A percentile compares a stretch with the other conserved stretches of the same genome.
Conservation (phyloP, 1,140 invertebrate species). For the Drosophila gunungcola region DNA sequence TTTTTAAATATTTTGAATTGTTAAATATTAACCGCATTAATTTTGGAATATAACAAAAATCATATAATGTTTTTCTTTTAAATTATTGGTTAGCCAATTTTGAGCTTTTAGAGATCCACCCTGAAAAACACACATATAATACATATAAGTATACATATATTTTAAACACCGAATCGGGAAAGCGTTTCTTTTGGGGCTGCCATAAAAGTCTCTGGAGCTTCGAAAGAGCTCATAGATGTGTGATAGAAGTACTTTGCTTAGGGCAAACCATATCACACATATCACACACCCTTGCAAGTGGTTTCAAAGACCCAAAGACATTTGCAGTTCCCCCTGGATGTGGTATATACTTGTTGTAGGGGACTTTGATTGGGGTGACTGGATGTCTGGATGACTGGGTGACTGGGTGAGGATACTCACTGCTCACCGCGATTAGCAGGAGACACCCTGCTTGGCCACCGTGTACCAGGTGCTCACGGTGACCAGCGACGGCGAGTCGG, state of each 20-base stretch:
- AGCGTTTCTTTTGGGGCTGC: no score
- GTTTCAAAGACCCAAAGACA: background rate
- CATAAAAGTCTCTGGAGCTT: background rate
- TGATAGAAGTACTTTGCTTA: no score
- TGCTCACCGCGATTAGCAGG: constrained; percentile 68
- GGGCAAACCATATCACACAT: no score
- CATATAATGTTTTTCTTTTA: no score
- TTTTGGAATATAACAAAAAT: no score
- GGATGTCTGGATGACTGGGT: background rate
- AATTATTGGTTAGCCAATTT: background rate
- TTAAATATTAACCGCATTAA: no score
- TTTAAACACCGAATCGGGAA: background rate
- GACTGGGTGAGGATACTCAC: constrained; percentile 33
- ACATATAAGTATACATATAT: constrained; percentile 16
- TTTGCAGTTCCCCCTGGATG: no score
- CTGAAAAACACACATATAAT: constrained; percentile 18
- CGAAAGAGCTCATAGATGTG: no score
- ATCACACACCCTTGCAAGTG: no score
- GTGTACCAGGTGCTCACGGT: constrained; percentile 84
- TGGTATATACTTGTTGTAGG: background rate
- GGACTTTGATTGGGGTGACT: background rate
- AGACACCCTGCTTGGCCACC: constrained; percentile 84
- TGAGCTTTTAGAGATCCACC: constrained; percentile 10
- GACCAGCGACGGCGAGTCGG: constrained; percentile 81
- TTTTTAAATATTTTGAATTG: no score